These are phyloP conservation scores for Melanerpes formicivorus DNA, from an alignment of 2,113 vertebrate species.

Conservation along the genomic window DNA sequence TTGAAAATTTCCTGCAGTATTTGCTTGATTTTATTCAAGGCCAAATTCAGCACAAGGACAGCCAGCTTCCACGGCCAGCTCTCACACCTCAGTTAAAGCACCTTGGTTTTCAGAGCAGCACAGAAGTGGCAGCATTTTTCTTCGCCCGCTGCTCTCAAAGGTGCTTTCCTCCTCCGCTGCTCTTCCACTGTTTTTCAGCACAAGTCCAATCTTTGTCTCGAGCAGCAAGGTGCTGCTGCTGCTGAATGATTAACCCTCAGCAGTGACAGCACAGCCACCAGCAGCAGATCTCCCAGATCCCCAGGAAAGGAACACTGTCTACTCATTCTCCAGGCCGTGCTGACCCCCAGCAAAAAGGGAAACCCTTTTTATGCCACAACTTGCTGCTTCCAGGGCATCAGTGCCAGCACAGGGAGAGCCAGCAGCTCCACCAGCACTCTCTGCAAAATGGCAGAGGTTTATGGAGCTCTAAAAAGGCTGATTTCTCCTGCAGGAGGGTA, in stretches of 20 bases:
- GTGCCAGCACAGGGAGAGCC: not conserved
- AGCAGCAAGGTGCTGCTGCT: not conserved
- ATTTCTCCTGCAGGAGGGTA: not conserved
- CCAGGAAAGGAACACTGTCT: not conserved
- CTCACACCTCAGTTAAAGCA: not conserved
- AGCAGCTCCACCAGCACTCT: not conserved
- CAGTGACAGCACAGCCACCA: not conserved
- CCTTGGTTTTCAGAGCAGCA: not conserved
- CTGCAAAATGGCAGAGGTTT: not conserved
- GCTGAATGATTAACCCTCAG: not conserved
- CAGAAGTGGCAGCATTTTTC: not conserved
- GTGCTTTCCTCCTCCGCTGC: not conserved
- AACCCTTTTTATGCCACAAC: rapidly evolving
- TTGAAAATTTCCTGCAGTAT: not conserved
- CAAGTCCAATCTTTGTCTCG: not conserved
- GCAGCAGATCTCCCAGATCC: rapidly evolving
- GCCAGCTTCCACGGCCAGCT: not conserved
- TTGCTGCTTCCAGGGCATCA: not conserved
- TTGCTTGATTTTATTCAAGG: not conserved
- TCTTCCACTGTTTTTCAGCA: not conserved
- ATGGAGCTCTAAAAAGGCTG: not conserved
- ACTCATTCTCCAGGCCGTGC: not conserved
- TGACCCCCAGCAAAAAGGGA: not conserved
- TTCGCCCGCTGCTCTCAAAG: not conserved
- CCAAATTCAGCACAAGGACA: not conserved